phyloP scores from a whole-genome alignment of 92 coral and sea anemone species.

The Bergia sp. region DNA sequence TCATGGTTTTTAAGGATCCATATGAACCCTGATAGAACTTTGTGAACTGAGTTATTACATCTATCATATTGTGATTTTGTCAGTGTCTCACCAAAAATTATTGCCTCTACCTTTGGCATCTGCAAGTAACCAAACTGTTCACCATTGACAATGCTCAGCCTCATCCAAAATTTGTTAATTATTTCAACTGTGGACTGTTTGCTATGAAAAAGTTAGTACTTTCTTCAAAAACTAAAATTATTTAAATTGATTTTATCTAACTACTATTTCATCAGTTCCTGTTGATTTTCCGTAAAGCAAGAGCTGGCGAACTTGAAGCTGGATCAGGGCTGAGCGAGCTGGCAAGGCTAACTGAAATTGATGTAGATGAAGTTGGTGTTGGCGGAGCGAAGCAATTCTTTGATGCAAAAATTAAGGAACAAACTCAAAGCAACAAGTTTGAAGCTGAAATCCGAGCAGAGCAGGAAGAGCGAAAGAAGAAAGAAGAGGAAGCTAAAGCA shows the following conservation, averaged over 20 bases:
- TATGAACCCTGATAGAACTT: too few relatives aligned
- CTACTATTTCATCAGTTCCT: slow-evolving; percentile 73
- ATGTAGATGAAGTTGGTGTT: slow-evolving; percentile 95
- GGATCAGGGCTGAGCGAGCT: slow-evolving; percentile 88
- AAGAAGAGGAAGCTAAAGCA: slow-evolving; percentile 81
- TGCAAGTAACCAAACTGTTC: too few relatives aligned
- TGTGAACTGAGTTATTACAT: too few relatives aligned
- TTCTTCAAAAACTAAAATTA: neutral
- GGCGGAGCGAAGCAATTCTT: slow-evolving; percentile 94
- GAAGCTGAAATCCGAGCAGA: slow-evolving; percentile 95
- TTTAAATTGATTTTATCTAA: neutral
- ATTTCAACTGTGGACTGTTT: too few relatives aligned
- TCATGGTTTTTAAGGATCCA: too few relatives aligned
- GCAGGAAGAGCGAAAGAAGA: slow-evolving; percentile 86
- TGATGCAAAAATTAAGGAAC: slow-evolving; percentile 89
- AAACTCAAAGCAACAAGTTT: slow-evolving; percentile 71
- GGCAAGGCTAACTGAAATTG: slow-evolving; percentile 85
- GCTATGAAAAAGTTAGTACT: too few relatives aligned
- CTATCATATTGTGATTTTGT: too few relatives aligned
- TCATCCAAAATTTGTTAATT: too few relatives aligned
- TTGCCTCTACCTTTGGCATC: too few relatives aligned
- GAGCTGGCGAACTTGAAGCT: slow-evolving; percentile 87
- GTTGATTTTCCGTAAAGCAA: slow-evolving; percentile 95
- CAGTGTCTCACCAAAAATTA: too few relatives aligned
- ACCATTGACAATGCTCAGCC: too few relatives aligned